Percentiles rank a stretch among this genome's conserved stretches.
Evolutionary conservation across 2,113 vertebrate genomes (phyloP).

Genomic region (Labeo catla): DNA sequence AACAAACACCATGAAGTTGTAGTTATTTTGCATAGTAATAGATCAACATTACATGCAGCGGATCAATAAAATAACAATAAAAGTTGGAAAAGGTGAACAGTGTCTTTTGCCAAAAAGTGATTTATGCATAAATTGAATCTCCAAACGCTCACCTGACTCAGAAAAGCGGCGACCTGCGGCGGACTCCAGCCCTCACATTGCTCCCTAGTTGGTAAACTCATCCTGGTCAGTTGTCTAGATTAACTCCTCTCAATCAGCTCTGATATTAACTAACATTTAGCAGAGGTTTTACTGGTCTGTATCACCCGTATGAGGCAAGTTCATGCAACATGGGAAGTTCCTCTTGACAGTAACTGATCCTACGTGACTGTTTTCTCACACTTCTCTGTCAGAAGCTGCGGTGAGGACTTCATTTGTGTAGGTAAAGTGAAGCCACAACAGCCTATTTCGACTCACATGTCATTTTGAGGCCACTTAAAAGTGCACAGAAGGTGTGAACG

Average conservation of each 20-base stretch:
- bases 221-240: constrained; percentile 62
- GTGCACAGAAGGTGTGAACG: background rate
- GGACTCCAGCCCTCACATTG: constrained; percentile 82
- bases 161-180: constrained; percentile 76
- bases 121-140: background rate
- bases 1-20: background rate
- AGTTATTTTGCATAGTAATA: background rate
- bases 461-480: background rate
- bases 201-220: constrained; percentile 81
- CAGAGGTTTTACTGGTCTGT: constrained; percentile 33
- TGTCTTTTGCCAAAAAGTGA: too few relatives aligned
- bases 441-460: background rate
- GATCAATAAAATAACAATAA: background rate
- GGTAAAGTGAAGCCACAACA: background rate
- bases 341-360: constrained; percentile 45
- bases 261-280: constrained; percentile 18
- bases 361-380: background rate
- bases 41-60: background rate
- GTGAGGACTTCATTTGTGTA: background rate
- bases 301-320: background rate
- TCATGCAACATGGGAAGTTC: constrained; percentile 59
- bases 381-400: constrained; percentile 2
- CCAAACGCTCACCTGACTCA: constrained; percentile 77
- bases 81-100: background rate
- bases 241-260: constrained; percentile 45